phyloP scores from a whole-genome alignment of 64 coral and sea anemone species.

The Porites australiensis region DNA sequence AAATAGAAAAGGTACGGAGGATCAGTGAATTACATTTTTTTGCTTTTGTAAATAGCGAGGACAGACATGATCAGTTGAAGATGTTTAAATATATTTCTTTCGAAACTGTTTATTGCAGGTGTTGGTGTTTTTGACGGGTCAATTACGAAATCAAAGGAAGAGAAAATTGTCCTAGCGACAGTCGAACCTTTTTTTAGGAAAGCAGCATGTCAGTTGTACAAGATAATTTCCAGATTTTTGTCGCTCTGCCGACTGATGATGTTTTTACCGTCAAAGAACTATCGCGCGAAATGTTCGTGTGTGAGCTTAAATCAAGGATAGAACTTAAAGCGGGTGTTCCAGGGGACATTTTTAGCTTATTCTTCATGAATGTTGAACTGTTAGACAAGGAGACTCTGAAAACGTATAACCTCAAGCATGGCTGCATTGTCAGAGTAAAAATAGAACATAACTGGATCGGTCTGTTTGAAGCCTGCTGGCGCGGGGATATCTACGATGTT shows the following conservation, averaged over 20 bases:
- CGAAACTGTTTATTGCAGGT: constrained; percentile 2
- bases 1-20: neutral
- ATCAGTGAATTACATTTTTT: no score
- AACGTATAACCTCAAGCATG: constrained; percentile 77
- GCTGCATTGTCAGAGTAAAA: constrained; percentile 87
- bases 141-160: no score
- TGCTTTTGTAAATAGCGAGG: no score
- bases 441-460: constrained; percentile 76
- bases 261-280: constrained; percentile 81
- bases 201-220: neutral
- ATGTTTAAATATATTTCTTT: neutral
- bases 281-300: constrained; percentile 64
- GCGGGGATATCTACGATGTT: constrained; percentile 92
- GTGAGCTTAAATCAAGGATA: constrained; percentile 86
- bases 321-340: constrained; percentile 95
- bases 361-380: constrained; percentile 93
- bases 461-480: constrained; percentile 91
- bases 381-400: constrained; percentile 55
- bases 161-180: no score
- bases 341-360: constrained; percentile 79
- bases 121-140: neutral
- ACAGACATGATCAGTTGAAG: neutral
- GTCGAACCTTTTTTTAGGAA: neutral
- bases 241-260: constrained; percentile 82
- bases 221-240: constrained; percentile 78